These are phyloP conservation scores for Tauraco hartlaubi DNA, from an alignment of 2,797 vertebrate genomes.

Conservation along the genomic window DNA sequence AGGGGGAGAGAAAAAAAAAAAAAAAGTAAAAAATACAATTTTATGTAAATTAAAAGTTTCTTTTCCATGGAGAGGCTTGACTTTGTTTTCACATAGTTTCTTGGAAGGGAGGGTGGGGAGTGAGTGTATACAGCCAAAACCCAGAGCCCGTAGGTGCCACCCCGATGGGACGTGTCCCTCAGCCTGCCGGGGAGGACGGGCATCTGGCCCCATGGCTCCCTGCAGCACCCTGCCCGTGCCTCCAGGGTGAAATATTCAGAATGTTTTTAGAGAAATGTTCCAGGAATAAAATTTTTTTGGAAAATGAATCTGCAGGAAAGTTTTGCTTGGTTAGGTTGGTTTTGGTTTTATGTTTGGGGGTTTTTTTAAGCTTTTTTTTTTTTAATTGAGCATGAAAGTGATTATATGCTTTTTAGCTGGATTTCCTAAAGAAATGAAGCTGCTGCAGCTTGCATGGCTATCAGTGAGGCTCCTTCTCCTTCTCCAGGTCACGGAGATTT, in stretches of 20 bases:
- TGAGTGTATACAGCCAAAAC: neutral
- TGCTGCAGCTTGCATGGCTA: neutral
- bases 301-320: neutral
- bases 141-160: neutral
- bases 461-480: neutral
- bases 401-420: neutral
- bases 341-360: neutral
- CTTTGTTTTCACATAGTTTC: neutral
- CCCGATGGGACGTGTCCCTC: accelerated
- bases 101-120: no score
- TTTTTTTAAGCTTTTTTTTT: neutral
- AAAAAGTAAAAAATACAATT: neutral
- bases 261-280: neutral
- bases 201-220: neutral
- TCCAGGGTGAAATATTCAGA: neutral
- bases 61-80: neutral
- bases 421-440: neutral
- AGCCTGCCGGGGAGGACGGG: neutral
- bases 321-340: neutral
- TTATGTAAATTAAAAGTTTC: neutral
- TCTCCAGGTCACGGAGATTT: neutral
- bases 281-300: neutral
- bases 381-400: accelerated
- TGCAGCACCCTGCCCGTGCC: neutral
- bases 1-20: no score